Conservation (phyloP, 2,888 invertebrate genomes). For the Caradrina clavipalpis region DNA sequence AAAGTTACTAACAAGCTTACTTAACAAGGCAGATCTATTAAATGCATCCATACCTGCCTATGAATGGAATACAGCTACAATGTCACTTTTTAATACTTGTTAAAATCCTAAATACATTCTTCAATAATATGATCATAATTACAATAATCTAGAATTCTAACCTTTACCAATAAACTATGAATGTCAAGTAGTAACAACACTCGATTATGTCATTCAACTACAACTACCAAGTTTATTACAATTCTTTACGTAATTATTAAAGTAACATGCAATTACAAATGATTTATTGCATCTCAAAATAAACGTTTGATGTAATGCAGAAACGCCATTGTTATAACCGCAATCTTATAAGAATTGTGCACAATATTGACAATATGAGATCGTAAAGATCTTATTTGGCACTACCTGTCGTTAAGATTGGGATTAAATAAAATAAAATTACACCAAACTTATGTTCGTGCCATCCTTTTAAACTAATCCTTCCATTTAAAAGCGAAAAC, state of each 20-base stretch:
- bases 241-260: slow-evolving; percentile 57
- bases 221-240: slow-evolving; percentile 44
- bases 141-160: slow-evolving; percentile 39
- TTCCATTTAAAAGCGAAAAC: slow-evolving; percentile 35
- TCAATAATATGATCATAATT: slow-evolving; percentile 11
- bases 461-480: slow-evolving; percentile 43
- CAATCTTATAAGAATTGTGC: slow-evolving; percentile 29
- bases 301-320: slow-evolving; percentile 43
- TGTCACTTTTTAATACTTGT: background rate
- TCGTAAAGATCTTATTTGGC: slow-evolving; percentile 45
- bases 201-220: slow-evolving; percentile 61
- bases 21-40: background rate
- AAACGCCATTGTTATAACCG: slow-evolving; percentile 37
- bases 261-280: slow-evolving; percentile 47
- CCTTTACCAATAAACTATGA: slow-evolving; percentile 42
- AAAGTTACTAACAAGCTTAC: slow-evolving; percentile 8
- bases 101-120: slow-evolving; percentile 3
- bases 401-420: slow-evolving; percentile 11
- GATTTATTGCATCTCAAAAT: slow-evolving; percentile 57
- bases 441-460: slow-evolving; percentile 16
- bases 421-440: slow-evolving; percentile 55
- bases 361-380: slow-evolving; percentile 39
- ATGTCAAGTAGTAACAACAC: slow-evolving; percentile 37
- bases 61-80: background rate
- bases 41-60: background rate